Percentiles rank a stretch among this genome's conserved stretches.
These are phyloP conservation scores for Dendroctonus valens DNA, from an alignment of 1,140 invertebrate genomes.

Conservation along the genomic window DNA sequence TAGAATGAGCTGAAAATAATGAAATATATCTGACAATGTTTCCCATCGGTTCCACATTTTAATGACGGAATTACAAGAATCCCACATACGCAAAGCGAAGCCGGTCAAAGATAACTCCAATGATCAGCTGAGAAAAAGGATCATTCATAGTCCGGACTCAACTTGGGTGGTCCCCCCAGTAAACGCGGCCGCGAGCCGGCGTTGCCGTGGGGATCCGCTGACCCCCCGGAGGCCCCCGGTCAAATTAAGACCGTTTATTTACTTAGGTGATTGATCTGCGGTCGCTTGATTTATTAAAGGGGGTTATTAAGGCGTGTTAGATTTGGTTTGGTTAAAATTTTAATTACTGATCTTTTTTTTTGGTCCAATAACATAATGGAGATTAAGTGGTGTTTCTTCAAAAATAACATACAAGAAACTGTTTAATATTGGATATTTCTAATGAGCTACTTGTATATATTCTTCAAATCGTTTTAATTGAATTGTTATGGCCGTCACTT, in stretches of 20 bases:
- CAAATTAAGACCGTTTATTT: conserved; percentile 27
- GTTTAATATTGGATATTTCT: too few relatives aligned
- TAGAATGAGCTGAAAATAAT: too few relatives aligned
- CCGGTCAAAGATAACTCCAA: background rate
- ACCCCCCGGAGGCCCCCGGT: conserved; percentile 14
- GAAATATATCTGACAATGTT: too few relatives aligned
- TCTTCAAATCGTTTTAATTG: too few relatives aligned
- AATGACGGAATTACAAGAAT: conserved; percentile 10
- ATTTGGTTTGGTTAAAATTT: conserved; percentile 6
- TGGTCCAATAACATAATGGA: too few relatives aligned
- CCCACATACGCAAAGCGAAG: conserved; percentile 11
- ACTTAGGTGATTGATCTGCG: conserved; percentile 26
- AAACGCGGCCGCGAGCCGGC: conserved; percentile 11
- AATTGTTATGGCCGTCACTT: too few relatives aligned
- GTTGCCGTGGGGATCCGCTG: conserved; percentile 16
- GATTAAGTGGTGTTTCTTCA: too few relatives aligned
- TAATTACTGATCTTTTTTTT: too few relatives aligned
- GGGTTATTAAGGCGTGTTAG: conserved; percentile 18
- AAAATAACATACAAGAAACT: too few relatives aligned
- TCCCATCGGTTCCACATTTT: too few relatives aligned
- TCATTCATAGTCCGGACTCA: conserved; percentile 16
- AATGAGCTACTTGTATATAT: too few relatives aligned
- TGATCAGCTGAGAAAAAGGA: conserved; percentile 16
- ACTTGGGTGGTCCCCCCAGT: conserved; percentile 18
- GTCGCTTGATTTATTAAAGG: conserved; percentile 18